Conservation (phyloP, 2,888 invertebrate species). For the Leptogaster cylindrica region DNA sequence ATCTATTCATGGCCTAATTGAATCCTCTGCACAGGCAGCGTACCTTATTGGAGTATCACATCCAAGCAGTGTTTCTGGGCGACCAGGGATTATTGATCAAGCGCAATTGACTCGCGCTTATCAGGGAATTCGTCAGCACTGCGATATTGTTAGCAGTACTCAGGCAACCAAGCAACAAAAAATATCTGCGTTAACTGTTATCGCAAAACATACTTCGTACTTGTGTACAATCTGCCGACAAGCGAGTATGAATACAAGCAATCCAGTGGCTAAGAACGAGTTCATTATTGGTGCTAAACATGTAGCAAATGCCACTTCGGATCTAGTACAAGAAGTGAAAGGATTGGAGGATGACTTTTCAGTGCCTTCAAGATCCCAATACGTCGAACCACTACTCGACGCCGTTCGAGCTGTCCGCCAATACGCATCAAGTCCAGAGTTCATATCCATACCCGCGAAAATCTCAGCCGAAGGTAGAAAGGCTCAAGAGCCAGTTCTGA, state of each 20-base stretch:
- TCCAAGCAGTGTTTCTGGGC: constrained; percentile 84
- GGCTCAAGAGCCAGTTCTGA: constrained; percentile 86
- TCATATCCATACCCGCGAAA: constrained; percentile 88
- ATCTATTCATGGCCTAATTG: constrained; percentile 90
- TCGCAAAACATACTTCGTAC: constrained; percentile 95
- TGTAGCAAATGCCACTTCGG: constrained; percentile 94
- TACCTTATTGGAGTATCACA: constrained; percentile 95
- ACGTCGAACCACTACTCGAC: constrained; percentile 84
- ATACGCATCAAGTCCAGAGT: constrained; percentile 94
- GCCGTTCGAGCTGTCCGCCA: constrained; percentile 91
- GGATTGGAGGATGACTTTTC: constrained; percentile 84
- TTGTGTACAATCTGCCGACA: constrained; percentile 94
- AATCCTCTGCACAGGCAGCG: constrained; percentile 93
- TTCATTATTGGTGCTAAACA: constrained; percentile 98
- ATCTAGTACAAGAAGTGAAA: constrained; percentile 94
- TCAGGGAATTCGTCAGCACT: constrained; percentile 89
- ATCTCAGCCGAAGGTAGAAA: constrained; percentile 83
- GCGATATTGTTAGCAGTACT: constrained; percentile 75
- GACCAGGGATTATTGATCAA: constrained; percentile 88
- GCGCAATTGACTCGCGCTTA: constrained; percentile 86
- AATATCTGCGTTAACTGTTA: constrained; percentile 87
- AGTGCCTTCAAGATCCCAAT: constrained; percentile 74
- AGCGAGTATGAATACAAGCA: constrained; percentile 88
- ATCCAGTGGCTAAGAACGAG: constrained; percentile 92
- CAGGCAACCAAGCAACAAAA: constrained; percentile 82